Conservation (phyloP, 2,113 vertebrate species). For the Archocentrus centrarchus region DNA sequence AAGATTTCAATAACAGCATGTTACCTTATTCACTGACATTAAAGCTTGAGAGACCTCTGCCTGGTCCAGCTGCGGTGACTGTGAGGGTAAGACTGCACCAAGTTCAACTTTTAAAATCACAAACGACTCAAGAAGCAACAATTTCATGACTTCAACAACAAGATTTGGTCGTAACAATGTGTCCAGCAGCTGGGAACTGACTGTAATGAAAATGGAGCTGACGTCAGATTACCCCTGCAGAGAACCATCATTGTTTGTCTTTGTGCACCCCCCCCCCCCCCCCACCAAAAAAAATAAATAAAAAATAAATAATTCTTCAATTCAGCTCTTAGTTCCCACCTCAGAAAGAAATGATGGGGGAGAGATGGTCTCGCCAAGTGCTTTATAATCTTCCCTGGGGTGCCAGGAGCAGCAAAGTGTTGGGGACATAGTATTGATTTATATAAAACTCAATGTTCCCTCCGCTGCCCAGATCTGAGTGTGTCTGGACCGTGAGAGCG, state of each 20-base stretch:
- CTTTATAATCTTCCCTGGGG: conserved; percentile 71
- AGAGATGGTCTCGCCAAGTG: conserved; percentile 59
- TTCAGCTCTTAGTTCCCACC: conserved; percentile 44
- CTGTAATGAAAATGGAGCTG: conserved; percentile 27
- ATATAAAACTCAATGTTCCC: conserved; percentile 77
- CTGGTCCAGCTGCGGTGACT: conserved; percentile 1
- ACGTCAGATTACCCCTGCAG: conserved; percentile 15
- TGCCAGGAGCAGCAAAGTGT: conserved; percentile 62
- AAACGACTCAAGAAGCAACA: conserved; percentile 14
- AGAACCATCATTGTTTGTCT: conserved; percentile 35
- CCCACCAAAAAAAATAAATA: background rate
- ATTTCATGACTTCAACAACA: background rate
- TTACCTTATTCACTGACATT: conserved; percentile 30
- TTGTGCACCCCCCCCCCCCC: background rate
- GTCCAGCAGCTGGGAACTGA: conserved; percentile 21
- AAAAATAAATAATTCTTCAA: conserved; percentile 32
- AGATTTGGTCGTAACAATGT: conserved; percentile 1
- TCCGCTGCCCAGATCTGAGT: conserved; percentile 66
- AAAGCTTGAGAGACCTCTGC: background rate
- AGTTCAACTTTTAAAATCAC: background rate
- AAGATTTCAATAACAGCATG: conserved; percentile 38
- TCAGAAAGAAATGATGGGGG: conserved; percentile 65
- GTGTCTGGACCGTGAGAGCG: conserved; percentile 61
- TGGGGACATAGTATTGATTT: conserved; percentile 77
- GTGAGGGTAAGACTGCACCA: background rate